Percentiles rank a stretch among this genome's conserved stretches.
Evolutionary conservation across 2,888 invertebrate genomes (phyloP).

Genomic region (Epinotia demarniana): DNA sequence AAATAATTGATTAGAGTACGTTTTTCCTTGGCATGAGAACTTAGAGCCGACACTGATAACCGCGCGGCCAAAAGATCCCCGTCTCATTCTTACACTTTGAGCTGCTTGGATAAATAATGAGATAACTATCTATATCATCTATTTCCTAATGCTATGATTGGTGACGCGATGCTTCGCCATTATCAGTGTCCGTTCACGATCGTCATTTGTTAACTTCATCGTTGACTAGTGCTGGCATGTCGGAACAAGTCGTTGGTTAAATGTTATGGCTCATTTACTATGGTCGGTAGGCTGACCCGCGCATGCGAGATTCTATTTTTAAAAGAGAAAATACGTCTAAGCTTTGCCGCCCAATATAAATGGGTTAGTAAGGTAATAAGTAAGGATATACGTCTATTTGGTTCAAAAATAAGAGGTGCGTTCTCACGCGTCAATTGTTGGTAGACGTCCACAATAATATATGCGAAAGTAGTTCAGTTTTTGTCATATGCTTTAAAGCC

Average conservation of each 20-base stretch:
- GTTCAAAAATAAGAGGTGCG: too few species aligned
- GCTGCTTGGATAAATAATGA: neutral
- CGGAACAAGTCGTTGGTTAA: neutral
- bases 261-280: neutral
- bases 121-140: neutral
- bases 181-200: neutral
- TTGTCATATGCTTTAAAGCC: too few species aligned
- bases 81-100: neutral
- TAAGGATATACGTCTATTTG: too few species aligned
- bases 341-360: too few species aligned
- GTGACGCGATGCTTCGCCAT: neutral
- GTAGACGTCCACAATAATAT: too few species aligned
- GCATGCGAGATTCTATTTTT: too few species aligned
- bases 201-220: slow-evolving; percentile 6
- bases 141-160: neutral
- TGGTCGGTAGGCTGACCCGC: too few species aligned
- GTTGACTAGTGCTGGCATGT: slow-evolving; percentile 27
- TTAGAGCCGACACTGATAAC: neutral
- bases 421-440: too few species aligned
- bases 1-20: slow-evolving; percentile 24
- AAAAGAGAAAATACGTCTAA: too few species aligned
- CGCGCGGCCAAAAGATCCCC: neutral
- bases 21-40: slow-evolving; percentile 36
- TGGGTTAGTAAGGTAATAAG: too few species aligned
- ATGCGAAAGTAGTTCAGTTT: too few species aligned